Percentiles rank a stretch among this genome's conserved stretches.
Evolutionary conservation across 2,888 invertebrate genomes (phyloP).

Genomic region (Phymatocera aterrima): DNA sequence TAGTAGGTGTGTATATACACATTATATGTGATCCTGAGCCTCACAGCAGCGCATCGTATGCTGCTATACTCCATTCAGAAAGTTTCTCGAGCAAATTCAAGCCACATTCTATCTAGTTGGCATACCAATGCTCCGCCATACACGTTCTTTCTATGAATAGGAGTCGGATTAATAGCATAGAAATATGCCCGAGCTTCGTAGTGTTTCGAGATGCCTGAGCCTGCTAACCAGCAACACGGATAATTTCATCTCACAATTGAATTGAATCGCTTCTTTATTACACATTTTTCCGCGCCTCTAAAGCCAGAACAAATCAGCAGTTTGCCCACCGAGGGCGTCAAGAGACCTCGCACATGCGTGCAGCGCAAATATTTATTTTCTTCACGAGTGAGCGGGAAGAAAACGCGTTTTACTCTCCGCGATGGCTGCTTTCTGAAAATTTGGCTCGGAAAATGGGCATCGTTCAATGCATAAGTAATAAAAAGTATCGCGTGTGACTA

Average conservation of each 20-base stretch:
- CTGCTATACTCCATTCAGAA: background rate
- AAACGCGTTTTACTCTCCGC: too few species aligned
- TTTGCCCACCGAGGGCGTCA: too few species aligned
- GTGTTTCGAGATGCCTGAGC: background rate
- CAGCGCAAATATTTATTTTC: too few species aligned
- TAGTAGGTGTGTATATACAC: too few species aligned
- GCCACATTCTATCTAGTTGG: slow-evolving; percentile 14
- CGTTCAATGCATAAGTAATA: too few species aligned
- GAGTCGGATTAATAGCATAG: background rate
- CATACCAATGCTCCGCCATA: background rate
- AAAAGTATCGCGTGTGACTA: too few species aligned
- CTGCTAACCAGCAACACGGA: background rate
- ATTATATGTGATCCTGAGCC: background rate
- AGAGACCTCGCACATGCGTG: too few species aligned
- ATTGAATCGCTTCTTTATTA: background rate
- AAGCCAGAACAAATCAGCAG: too few species aligned
- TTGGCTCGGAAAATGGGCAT: too few species aligned
- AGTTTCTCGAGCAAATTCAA: background rate
- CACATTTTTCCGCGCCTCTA: too few species aligned
- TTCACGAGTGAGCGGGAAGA: too few species aligned
- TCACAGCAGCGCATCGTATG: background rate
- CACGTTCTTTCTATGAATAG: background rate
- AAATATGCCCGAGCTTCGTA: background rate
- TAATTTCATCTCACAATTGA: background rate
- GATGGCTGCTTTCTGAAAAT: too few species aligned